Evolutionary conservation across 2,113 vertebrate species (phyloP), one percentile per base, ranked within the genome.

Genomic region (Vombatus ursinus): DNA sequence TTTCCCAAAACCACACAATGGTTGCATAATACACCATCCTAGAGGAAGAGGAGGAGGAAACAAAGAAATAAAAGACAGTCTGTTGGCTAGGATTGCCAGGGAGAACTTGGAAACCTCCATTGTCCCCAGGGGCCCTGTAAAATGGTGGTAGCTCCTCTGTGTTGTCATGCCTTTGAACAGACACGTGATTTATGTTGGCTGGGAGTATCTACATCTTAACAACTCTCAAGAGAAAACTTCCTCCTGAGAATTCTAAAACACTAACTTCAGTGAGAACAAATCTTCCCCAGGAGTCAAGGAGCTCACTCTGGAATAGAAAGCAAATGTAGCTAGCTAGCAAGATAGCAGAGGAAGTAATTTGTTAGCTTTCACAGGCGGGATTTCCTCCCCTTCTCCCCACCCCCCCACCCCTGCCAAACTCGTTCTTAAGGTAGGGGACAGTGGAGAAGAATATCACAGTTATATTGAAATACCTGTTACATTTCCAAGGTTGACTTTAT

Each of bases 21-120:
- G 68, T 44, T 44, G 2, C 12, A 2, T 50, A 51, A 92, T 54
- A 26, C 37, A 3, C 93, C 7, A 51, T 44, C 7, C 51, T 44
- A 44, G 48, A 92, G 24, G 49, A 93, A 48, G 37, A 95, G 31
- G 37, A 93, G 48, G 68, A 16, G 37, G 93, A 52, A 93, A 92
- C 68, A 89, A 92, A 48, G 50, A 93, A 26, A 49, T 48, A n/a
- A 57, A 57, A 51, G 31, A 90, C 54, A 44, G 90, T 54, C 12
- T n/a, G 0, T 54, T 1, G 49, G n/a, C 44, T 3, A 25, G 90
- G 50, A 53, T 84, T 91, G 0, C 9, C 7, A 8, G 10, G 90
- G 44, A n/a, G 47, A 77, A 3, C 51, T 53, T 52, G 37, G 92
- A 91, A 95, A 54, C 68, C 19, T 28, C 1, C 14, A 8, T 57